These are phyloP conservation scores for Panthera uncia DNA, from an alignment of 2,113 vertebrate species.

Conservation along the genomic window DNA sequence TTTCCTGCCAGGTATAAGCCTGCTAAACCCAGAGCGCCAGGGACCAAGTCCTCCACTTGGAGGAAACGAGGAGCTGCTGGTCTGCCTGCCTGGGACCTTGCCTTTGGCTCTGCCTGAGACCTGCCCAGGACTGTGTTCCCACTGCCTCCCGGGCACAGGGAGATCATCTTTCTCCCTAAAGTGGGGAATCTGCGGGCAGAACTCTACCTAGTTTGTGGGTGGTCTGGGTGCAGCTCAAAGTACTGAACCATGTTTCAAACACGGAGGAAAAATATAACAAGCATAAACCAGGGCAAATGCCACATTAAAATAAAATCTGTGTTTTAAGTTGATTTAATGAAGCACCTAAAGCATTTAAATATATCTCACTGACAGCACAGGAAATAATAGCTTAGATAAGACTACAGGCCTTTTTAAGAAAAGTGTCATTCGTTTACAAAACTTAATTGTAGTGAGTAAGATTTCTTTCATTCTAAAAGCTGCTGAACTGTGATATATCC, in stretches of 20 bases:
- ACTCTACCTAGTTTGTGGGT: neutral
- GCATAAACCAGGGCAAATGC: neutral
- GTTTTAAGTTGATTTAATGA: neutral
- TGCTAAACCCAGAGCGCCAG: neutral
- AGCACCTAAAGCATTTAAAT: neutral
- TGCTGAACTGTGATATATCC: neutral
- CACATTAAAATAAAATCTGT: conserved; percentile 23
- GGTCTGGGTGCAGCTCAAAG: conserved; percentile 27
- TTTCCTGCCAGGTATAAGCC: neutral
- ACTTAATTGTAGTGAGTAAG: neutral
- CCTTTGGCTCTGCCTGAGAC: neutral
- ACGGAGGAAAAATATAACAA: neutral
- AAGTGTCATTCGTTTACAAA: neutral
- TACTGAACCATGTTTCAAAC: conserved; percentile 10
- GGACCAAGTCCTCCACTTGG: neutral
- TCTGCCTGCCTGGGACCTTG: too few relatives aligned
- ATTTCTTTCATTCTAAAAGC: neutral
- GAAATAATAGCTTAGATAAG: neutral
- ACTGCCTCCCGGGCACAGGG: neutral
- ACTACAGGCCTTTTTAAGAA: neutral
- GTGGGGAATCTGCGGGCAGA: neutral
- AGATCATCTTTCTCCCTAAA: neutral
- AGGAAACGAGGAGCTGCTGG: neutral
- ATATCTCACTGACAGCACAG: neutral
- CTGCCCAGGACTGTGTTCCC: neutral